Conservation (phyloP, 2,113 vertebrate species). For the Sphaerodactylus townsendi region DNA sequence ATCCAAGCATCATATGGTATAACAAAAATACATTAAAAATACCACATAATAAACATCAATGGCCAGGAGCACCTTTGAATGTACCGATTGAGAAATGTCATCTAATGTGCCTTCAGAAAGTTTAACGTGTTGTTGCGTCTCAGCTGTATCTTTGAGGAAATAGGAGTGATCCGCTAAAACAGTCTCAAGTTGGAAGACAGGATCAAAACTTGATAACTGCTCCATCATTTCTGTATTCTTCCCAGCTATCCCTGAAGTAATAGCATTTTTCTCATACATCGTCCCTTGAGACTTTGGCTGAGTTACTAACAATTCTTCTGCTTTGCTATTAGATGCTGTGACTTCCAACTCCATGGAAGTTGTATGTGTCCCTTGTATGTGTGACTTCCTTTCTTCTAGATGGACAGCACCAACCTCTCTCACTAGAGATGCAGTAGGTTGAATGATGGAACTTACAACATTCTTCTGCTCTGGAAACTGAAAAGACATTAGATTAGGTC, state of each 20-base stretch:
- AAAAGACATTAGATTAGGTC: conserved; percentile 71
- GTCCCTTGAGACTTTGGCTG: not conserved
- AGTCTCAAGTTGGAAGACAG: conserved; percentile 52
- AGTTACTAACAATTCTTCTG: conserved; percentile 22
- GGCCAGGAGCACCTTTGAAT: not conserved
- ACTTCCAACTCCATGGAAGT: conserved; percentile 45
- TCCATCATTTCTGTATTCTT: conserved; percentile 48
- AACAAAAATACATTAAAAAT: too few relatives aligned
- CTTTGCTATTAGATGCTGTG: conserved; percentile 26
- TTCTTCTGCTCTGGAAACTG: conserved; percentile 81
- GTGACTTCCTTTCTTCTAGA: conserved; percentile 40
- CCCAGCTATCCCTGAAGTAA: conserved; percentile 38
- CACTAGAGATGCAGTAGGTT: conserved; percentile 75
- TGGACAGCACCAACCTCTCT: conserved; percentile 59
- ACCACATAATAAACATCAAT: not conserved
- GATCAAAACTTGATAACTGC: conserved; percentile 47
- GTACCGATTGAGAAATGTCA: not conserved
- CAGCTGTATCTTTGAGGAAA: conserved; percentile 42
- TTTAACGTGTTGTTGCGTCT: conserved; percentile 32
- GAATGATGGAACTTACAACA: conserved; percentile 72
- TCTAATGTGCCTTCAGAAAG: conserved; percentile 47
- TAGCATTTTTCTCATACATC: not conserved
- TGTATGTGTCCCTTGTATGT: conserved; percentile 41
- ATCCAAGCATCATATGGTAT: too few relatives aligned
- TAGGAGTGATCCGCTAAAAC: conserved; percentile 58